Evolutionary conservation across 1,140 invertebrate species (phyloP).

Genomic region (Argopecten irradians): DNA sequence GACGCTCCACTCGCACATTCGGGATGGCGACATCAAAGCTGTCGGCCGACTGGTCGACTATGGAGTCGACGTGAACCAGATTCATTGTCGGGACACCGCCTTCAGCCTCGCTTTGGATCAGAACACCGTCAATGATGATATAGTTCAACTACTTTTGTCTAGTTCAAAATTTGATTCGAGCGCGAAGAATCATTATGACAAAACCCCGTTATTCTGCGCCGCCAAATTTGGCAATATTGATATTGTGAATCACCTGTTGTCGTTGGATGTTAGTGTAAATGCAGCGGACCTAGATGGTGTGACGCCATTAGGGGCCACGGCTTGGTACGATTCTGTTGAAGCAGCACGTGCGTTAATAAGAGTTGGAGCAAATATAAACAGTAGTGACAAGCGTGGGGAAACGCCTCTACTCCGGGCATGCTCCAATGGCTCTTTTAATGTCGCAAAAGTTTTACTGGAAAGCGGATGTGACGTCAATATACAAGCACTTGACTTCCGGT

Average conservation of each 20-base stretch:
- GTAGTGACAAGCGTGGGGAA: neutral
- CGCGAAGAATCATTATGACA: neutral
- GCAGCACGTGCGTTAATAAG: neutral
- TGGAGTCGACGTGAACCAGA: neutral
- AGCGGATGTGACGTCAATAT: slow-evolving; percentile 7
- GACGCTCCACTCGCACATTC: neutral
- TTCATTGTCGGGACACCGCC: neutral
- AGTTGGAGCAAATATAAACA: neutral
- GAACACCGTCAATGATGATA: neutral
- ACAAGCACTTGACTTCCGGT: neutral
- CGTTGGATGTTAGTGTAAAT: neutral
- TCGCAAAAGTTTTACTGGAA: neutral
- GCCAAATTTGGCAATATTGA: neutral
- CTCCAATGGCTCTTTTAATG: neutral
- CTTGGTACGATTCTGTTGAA: neutral
- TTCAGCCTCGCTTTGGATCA: neutral
- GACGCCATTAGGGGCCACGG: neutral
- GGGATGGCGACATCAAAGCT: neutral
- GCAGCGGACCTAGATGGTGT: neutral
- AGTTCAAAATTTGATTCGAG: neutral
- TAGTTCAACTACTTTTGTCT: neutral
- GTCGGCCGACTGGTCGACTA: neutral
- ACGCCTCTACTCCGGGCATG: slow-evolving; percentile 1
- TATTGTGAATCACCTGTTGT: neutral
- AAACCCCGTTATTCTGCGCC: neutral